Percentiles rank a stretch among this genome's conserved stretches.
Conservation (phyloP, 2,797 vertebrate species). For the Lophotriccus pileatus region DNA sequence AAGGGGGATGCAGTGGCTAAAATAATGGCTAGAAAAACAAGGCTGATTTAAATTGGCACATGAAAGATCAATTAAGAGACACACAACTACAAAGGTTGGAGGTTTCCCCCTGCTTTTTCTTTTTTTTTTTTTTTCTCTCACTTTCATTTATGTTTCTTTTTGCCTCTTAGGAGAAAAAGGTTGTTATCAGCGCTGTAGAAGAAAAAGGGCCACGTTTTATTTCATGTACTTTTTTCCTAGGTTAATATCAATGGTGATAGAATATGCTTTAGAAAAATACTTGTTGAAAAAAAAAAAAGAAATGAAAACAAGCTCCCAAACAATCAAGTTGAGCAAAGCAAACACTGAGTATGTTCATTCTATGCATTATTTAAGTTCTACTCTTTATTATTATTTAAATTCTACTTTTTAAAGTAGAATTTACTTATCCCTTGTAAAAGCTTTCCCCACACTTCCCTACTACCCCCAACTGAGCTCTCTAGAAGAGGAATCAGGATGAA, state of each 20-base stretch:
- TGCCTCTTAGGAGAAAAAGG: background rate
- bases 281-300: background rate
- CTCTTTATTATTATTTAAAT: conserved; percentile 24
- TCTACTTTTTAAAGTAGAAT: conserved; percentile 21
- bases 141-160: conserved; percentile 4
- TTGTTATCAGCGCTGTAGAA: background rate
- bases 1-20: conserved; percentile 10
- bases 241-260: background rate
- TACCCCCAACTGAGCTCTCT: conserved; percentile 40
- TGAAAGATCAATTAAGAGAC: conserved; percentile 60
- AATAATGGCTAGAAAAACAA: conserved; percentile 43
- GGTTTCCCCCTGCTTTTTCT: background rate
- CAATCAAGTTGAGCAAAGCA: background rate
- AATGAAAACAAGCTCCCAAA: background rate
- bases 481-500: conserved; percentile 38
- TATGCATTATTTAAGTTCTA: background rate
- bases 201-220: background rate
- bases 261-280: background rate
- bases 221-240: background rate
- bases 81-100: background rate
- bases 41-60: conserved; percentile 36
- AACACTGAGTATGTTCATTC: background rate
- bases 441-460: conserved; percentile 9
- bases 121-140: background rate
- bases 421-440: background rate